Evolutionary conservation across 1,140 invertebrate species (phyloP), one percentile per base, ranked within the genome.

Genomic region (Homarus americanus): DNA sequence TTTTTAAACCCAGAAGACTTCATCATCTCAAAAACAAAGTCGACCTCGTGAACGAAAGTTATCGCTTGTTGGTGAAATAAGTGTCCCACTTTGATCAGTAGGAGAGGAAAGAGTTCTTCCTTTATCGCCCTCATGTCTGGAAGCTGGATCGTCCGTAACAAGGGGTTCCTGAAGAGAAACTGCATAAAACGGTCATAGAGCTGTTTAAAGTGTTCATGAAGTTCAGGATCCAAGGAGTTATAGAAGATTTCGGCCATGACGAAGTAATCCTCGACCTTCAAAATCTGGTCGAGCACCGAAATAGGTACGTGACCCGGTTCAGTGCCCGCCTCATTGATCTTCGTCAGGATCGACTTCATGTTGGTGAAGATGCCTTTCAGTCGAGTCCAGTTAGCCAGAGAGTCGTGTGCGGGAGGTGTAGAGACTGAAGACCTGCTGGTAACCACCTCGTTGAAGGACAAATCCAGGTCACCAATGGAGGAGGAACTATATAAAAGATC

Each of bases 31-130:
- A 32, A 17, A 2, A 82, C 44, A 36, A 82, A 82, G 28, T 82
- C 79, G 17, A 82, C 41, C 28, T 82, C 79, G 32, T 58, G 2
- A 9, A n/a, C 79, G 49, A 82, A 82, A 44, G 41, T 82, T 44
- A 82, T 82, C 38, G 79, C 79, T 28, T 82, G 79, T n/a, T 82
- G 15, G 28, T 82, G 79, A 17, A 82, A 44, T 41, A 82, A 82
- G 49, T 58, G 79, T 32, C 79, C 79, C 28, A 58, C 12, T 44
- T 82, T 36, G 41, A 58, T 44, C 3, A 82, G 28, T 17, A 82
- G 15, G 0, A 12, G 32, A 36, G 53, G 4, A 38, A 82, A n/a
- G 40, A 49, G 36, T 2, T 10, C 36, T 2, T 82, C 79, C 28
- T n/a, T 32, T 17, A 58, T 7, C 41, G 53, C 49, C 9, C 1